These are phyloP conservation scores for Drosophila hamatofila DNA, from an alignment of 2,888 invertebrate species.

Conservation along the genomic window DNA sequence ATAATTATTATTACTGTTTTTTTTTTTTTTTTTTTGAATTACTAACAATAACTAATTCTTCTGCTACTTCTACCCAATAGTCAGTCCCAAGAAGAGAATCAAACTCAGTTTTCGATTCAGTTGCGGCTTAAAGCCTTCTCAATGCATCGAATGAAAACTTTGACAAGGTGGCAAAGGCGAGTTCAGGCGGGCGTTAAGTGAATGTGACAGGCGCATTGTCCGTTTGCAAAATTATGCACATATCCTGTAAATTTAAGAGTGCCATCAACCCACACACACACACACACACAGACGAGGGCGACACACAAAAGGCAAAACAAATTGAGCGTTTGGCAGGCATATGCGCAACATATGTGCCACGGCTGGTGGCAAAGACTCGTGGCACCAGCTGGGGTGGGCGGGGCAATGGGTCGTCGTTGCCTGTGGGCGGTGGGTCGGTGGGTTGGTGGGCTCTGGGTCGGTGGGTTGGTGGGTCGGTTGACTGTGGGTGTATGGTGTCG, in stretches of 20 bases:
- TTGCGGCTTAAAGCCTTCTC: constrained; percentile 5
- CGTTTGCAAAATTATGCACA: constrained; percentile 71
- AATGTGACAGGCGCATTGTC: constrained; percentile 53
- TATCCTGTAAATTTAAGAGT: constrained; percentile 77
- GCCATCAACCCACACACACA: constrained; percentile 56
- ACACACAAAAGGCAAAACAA: constrained; percentile 75
- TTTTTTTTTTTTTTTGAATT: too few species aligned
- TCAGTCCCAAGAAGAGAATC: too few species aligned
- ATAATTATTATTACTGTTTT: too few species aligned
- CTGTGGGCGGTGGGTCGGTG: not conserved
- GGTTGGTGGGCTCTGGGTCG: not conserved
- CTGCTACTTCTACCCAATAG: too few species aligned
- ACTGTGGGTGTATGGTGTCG: constrained; percentile 10
- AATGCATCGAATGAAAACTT: not conserved
- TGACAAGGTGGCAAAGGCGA: constrained; percentile 1
- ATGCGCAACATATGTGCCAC: constrained; percentile 49
- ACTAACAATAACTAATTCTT: too few species aligned
- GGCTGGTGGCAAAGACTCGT: constrained; percentile 25
- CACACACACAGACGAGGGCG: not conserved
- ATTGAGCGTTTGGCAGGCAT: constrained; percentile 67
- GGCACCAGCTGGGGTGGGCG: constrained; percentile 11
- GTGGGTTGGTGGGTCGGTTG: not conserved
- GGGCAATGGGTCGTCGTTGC: constrained; percentile 13
- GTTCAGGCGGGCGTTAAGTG: constrained; percentile 27
- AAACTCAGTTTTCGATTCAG: too few species aligned